A percentile compares a stretch with the other conserved stretches of the same genome.
These are phyloP conservation scores for Drosophila anomelani DNA, from an alignment of 2,888 invertebrate species.

Conservation along the genomic window DNA sequence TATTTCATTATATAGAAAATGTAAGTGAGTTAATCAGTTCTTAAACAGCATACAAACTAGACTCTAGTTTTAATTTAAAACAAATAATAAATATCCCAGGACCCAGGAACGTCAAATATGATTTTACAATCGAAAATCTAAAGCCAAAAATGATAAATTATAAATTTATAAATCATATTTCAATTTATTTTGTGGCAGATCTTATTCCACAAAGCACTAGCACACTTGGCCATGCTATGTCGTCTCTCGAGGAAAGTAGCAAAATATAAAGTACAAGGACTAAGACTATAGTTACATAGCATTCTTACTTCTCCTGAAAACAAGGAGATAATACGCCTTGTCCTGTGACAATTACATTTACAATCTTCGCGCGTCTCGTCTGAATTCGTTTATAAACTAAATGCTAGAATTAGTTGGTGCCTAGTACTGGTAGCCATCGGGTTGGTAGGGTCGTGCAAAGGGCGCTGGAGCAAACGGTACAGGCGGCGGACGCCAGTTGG, in stretches of 20 bases:
- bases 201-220: neutral
- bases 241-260: neutral
- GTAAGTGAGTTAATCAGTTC: neutral
- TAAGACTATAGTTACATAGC: neutral
- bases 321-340: neutral
- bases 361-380: slow-evolving; percentile 6
- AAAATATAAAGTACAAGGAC: neutral
- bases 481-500: slow-evolving; percentile 89
- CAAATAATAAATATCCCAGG: neutral
- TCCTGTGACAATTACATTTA: slow-evolving; percentile 20
- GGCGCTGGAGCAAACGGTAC: slow-evolving; percentile 88
- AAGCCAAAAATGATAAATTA: neutral
- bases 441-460: slow-evolving; percentile 87
- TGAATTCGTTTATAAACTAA: slow-evolving; percentile 27
- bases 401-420: slow-evolving; percentile 60
- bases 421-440: slow-evolving; percentile 82
- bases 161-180: neutral
- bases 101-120: too few species aligned
- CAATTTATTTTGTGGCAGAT: slow-evolving; percentile 1
- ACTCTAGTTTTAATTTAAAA: neutral
- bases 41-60: neutral
- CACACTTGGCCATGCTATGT: neutral
- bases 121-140: too few species aligned
- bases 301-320: neutral
- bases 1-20: neutral